Conservation (phyloP, 1,140 invertebrate genomes). For the Drosophila subobscura region DNA sequence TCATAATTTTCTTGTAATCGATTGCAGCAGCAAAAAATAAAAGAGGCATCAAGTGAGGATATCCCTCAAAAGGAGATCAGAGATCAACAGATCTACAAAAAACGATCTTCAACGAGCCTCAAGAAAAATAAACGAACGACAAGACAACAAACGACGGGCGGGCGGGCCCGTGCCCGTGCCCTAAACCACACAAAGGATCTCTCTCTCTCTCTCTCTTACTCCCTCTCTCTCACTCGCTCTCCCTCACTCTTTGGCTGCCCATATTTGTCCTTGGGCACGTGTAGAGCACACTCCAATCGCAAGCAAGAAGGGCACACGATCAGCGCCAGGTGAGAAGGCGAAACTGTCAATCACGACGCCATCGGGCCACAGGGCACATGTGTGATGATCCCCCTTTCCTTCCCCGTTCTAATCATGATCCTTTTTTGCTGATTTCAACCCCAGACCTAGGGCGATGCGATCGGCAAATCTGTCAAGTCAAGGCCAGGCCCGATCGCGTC, state of each 20-base stretch:
- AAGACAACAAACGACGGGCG: conserved; percentile 64
- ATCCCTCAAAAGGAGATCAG: conserved; percentile 9
- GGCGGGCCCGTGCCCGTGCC: conserved; percentile 9
- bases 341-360: conserved; percentile 48
- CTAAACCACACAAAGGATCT: conserved; percentile 67
- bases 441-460: conserved; percentile 1
- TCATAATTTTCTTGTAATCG: conserved; percentile 72
- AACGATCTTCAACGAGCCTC: neutral
- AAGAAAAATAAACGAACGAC: conserved; percentile 11
- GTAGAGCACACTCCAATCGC: conserved; percentile 74
- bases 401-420: conserved; percentile 34
- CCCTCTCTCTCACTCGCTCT: neutral
- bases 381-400: conserved; percentile 30
- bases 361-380: conserved; percentile 6
- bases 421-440: conserved; percentile 33
- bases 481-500: conserved; percentile 9
- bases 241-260: neutral
- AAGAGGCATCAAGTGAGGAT: conserved; percentile 17
- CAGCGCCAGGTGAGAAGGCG: conserved; percentile 59
- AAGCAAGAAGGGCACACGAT: conserved; percentile 37
- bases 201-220: conserved; percentile 1
- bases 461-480: conserved; percentile 1
- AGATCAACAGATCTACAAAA: conserved; percentile 18
- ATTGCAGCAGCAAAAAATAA: conserved; percentile 15
- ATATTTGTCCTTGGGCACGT: conserved; percentile 47